A percentile compares a stretch with the other conserved stretches of the same genome.
Conservation (phyloP, 2,797 vertebrate species). For the Zenarchopterus dispar region DNA sequence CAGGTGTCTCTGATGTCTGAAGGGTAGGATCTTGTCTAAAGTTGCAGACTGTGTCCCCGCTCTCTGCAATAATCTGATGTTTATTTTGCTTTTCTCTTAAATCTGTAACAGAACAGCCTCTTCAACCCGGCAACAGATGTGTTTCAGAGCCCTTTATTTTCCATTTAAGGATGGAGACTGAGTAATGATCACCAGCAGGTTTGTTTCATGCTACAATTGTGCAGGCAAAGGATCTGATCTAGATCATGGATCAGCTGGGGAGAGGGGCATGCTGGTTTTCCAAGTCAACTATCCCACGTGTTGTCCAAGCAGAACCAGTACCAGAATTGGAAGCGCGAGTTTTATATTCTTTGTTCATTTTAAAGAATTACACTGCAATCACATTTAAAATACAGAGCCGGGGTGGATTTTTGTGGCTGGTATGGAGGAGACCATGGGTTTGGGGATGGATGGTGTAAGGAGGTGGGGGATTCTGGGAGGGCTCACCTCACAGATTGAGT, state of each 20-base stretch:
- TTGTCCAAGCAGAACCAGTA: constrained; percentile 77
- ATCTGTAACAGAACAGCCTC: constrained; percentile 56
- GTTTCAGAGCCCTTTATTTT: constrained; percentile 83
- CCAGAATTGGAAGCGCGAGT: constrained; percentile 87
- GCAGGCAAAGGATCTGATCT: constrained; percentile 72
- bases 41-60: constrained; percentile 34
- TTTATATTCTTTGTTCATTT: constrained; percentile 87
- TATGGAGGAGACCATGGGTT: constrained; percentile 38
- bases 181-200: constrained; percentile 73
- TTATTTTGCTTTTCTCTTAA: constrained; percentile 31
- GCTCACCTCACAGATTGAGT: constrained; percentile 78
- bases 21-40: constrained; percentile 12
- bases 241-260: constrained; percentile 46
- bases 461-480: constrained; percentile 47
- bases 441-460: constrained; percentile 20
- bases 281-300: constrained; percentile 30
- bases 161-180: constrained; percentile 80
- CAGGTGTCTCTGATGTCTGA: constrained; percentile 26
- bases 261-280: constrained; percentile 58
- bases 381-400: constrained; percentile 82
- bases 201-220: constrained; percentile 83
- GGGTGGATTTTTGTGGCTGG: constrained; percentile 62
- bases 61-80: constrained; percentile 46
- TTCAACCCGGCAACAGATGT: constrained; percentile 74
- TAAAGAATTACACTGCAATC: constrained; percentile 81